Conservation (phyloP, 64 coral and sea anemone genomes). For the Pocillopora damicornis region DNA sequence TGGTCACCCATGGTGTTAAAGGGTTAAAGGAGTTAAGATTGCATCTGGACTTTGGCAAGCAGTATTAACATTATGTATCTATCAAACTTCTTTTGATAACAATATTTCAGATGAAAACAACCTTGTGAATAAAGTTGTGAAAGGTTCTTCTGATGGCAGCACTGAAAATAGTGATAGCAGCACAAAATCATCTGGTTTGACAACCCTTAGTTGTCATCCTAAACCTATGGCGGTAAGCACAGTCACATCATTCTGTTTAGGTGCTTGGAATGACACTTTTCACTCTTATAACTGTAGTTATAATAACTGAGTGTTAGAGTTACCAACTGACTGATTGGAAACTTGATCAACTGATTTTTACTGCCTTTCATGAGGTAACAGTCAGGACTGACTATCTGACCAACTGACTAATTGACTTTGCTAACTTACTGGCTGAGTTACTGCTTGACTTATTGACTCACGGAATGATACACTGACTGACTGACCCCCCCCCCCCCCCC, state of each 20-base stretch:
- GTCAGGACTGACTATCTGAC: too few relatives aligned
- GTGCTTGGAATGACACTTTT: background rate
- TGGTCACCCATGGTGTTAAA: too few relatives aligned
- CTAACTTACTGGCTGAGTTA: too few relatives aligned
- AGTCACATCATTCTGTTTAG: background rate
- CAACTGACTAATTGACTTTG: too few relatives aligned
- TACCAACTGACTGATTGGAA: too few relatives aligned
- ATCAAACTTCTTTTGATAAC: background rate
- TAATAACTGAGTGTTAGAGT: too few relatives aligned
- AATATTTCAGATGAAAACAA: background rate
- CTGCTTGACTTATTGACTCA: background rate
- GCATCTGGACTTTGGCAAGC: too few relatives aligned
- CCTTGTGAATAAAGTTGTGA: conserved; percentile 2
- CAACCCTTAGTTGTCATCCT: conserved; percentile 63
- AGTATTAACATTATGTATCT: too few relatives aligned
- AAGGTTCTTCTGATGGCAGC: conserved; percentile 19
- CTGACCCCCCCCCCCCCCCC: too few relatives aligned
- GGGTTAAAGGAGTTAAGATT: too few relatives aligned
- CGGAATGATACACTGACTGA: background rate
- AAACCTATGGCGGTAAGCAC: conserved; percentile 58
- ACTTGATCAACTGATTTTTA: too few relatives aligned
- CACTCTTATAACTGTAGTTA: background rate
- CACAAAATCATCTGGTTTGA: conserved; percentile 31
- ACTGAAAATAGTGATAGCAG: conserved; percentile 50
- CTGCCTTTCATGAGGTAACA: too few relatives aligned